Base-by-base conservation (phyloP, 2,113 vertebrate species). In the Probosciger aterrimus region DNA sequence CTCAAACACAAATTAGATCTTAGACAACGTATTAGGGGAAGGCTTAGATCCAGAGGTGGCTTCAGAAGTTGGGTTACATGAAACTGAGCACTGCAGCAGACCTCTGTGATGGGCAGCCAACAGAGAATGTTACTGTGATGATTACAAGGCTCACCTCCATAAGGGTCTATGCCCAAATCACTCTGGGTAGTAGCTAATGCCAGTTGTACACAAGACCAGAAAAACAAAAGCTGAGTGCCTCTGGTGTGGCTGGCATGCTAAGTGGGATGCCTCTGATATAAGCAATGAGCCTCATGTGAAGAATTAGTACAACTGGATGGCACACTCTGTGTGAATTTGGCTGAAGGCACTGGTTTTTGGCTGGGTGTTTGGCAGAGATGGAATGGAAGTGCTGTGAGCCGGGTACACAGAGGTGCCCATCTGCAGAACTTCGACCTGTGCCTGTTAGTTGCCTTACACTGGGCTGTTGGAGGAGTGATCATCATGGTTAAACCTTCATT, bases 121-220 rank as follows among this genome's bases (percentile, higher is more conserved):
- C 10, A 22, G 59, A 63, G 71, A 41, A 44, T 0, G 2, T 5
- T 49, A 13, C 2, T 4, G n/a, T 13, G 65, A 41, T 68, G 35
- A 18, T 67, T 14, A 20, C 0, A 7, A 78, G 55, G 19, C 28
- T 10, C 1, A 1, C 9, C 28, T 55, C 65, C 62, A 0, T 28
- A 49, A 71, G 27, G 11, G 27, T 53, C 76, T 65, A 1, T 30
- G 52, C 75, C 52, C 71, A 20, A 62, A 46, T 52, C 19, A 10
- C 39, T 86, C 20, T 11, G 57, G 53, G 17, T 30, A 28, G 18
- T 33, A 69, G n/a, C 67, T 18, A n/a, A 24, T 6, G 35, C 44
- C 57, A 65, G 23, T 43, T 49, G 18, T 5, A 7, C 11, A 24
- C 49, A n/a, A 30, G 30, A 59, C 9, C 10, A 28, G 18, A 39